phyloP scores from a whole-genome alignment of 1,140 invertebrate genomes.

The Brachionus sp. region DNA sequence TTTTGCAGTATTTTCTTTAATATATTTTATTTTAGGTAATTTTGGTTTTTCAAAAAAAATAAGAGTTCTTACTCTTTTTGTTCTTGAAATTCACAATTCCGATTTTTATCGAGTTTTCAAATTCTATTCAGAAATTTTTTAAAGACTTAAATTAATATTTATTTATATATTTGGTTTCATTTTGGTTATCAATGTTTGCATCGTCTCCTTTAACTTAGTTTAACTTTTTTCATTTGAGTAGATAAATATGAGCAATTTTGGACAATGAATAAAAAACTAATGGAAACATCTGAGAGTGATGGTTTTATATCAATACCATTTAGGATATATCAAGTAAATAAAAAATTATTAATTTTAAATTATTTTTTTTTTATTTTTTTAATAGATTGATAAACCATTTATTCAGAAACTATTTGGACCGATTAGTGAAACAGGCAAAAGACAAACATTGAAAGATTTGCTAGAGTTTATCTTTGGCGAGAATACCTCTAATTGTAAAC shows the following conservation, averaged over 20 bases:
- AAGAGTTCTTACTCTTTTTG: too few relatives aligned
- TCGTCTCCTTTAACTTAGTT: too few relatives aligned
- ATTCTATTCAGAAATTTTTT: too few relatives aligned
- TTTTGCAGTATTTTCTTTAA: too few relatives aligned
- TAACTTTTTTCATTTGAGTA: constrained; percentile 53
- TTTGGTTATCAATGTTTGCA: background rate
- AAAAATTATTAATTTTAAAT: background rate
- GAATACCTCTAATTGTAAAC: constrained; percentile 49
- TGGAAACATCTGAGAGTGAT: constrained; percentile 68
- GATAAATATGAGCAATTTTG: constrained; percentile 99
- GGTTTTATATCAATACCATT: constrained; percentile 88
- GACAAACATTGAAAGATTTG: constrained; percentile 53
- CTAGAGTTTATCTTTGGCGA: constrained; percentile 48
- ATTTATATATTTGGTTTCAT: too few relatives aligned
- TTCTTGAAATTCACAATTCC: too few relatives aligned
- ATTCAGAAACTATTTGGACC: constrained; percentile 59
- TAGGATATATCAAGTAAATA: constrained; percentile 67
- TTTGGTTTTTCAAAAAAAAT: too few relatives aligned
- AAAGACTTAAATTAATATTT: too few relatives aligned
- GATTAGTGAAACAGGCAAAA: constrained; percentile 52
- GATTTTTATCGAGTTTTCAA: too few relatives aligned
- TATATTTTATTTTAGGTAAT: too few relatives aligned
- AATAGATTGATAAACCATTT: constrained; percentile 53
- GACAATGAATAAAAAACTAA: constrained; percentile 87
- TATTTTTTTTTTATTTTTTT: constrained; percentile 45